Conservation (phyloP, 2,888 invertebrate genomes). For the Aproaerema taeniolella region DNA sequence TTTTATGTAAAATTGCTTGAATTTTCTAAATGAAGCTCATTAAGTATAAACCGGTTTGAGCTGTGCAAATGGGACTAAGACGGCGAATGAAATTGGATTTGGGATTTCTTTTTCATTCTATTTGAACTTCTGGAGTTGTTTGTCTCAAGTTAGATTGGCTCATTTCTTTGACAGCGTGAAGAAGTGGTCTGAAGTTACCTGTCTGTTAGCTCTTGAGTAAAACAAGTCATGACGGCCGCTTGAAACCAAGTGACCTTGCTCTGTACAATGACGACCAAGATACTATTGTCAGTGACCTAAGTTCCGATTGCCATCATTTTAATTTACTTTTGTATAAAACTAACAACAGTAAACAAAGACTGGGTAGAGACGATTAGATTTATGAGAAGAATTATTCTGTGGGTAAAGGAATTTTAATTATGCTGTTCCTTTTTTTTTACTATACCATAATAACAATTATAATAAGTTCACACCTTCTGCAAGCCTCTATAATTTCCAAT, state of each 20-base stretch:
- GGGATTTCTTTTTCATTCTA: neutral
- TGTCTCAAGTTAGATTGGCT: neutral
- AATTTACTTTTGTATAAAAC: too few relatives aligned
- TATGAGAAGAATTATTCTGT: too few relatives aligned
- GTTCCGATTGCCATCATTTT: too few relatives aligned
- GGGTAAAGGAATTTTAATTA: too few relatives aligned
- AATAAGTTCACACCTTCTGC: too few relatives aligned
- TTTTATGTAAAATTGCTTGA: neutral
- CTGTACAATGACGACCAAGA: slow-evolving; percentile 40
- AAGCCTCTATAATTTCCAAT: too few relatives aligned
- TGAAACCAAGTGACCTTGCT: slow-evolving; percentile 24
- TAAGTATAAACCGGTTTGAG: slow-evolving; percentile 6
- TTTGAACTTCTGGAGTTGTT: neutral
- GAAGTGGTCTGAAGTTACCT: neutral
- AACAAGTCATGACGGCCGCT: neutral
- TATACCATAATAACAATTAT: too few relatives aligned
- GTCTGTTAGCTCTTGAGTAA: neutral
- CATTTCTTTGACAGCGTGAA: neutral
- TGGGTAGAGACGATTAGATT: too few relatives aligned
- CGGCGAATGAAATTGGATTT: neutral
- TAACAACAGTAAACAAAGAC: too few relatives aligned
- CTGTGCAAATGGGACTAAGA: neutral
- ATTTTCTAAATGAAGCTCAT: slow-evolving; percentile 4
- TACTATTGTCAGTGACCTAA: slow-evolving; percentile 35
- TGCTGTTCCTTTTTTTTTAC: too few relatives aligned